Conservation (phyloP, 2,888 invertebrate species). For the Apotomis betuletana region DNA sequence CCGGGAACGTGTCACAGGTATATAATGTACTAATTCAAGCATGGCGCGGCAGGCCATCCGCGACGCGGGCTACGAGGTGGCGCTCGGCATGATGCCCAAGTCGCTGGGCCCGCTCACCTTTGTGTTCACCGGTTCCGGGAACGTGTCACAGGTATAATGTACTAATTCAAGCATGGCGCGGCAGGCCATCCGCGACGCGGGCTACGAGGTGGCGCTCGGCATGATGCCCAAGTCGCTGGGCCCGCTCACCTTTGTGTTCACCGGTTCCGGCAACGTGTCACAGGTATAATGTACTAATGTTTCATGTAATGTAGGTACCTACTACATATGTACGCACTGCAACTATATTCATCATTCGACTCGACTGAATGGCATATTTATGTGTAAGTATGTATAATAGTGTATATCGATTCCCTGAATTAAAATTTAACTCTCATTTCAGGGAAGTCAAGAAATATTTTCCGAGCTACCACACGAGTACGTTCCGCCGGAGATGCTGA, state of each 20-base stretch:
- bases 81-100: conserved; percentile 97
- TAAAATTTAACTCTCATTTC: conserved; percentile 46
- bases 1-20: conserved; percentile 97
- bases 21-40: too few relatives aligned
- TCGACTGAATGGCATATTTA: too few relatives aligned
- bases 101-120: conserved; percentile 98
- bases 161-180: conserved; percentile 99
- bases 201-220: conserved; percentile 97
- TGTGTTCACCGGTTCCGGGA: conserved; percentile 99
- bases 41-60: conserved; percentile 99
- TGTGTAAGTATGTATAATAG: too few relatives aligned
- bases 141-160: conserved; percentile 96
- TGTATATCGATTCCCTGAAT: too few relatives aligned
- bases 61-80: conserved; percentile 99
- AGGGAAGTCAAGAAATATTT: conserved; percentile 95
- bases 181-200: conserved; percentile 99
- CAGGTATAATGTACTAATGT: conserved; percentile 77
- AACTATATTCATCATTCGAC: too few relatives aligned
- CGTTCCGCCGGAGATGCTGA: conserved; percentile 96
- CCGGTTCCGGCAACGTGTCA: conserved; percentile 98
- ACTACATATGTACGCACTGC: too few relatives aligned
- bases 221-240: conserved; percentile 99
- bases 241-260: conserved; percentile 98
- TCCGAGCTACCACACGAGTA: conserved; percentile 99
- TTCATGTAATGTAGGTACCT: too few relatives aligned